Evolutionary conservation across 2,113 vertebrate genomes (phyloP).

Genomic region (Trichechus manatus): DNA sequence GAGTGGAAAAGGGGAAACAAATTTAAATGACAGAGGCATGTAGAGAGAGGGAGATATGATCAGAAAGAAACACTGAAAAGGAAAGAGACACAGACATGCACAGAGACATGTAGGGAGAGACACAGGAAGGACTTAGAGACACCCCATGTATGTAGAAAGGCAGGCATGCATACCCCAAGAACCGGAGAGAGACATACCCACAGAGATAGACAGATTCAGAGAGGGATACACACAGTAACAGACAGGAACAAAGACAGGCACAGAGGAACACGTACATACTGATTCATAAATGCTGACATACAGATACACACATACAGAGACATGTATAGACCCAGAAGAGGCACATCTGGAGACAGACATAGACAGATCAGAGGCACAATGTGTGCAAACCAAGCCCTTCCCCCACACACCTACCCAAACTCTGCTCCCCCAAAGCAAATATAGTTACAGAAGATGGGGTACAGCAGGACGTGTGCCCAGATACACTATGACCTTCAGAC

Average conservation of each 20-base stretch:
- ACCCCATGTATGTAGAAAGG: background rate
- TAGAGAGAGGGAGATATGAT: background rate
- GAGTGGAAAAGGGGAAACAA: slow-evolving; percentile 20
- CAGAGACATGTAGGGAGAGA: background rate
- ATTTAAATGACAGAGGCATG: background rate
- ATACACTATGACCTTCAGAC: background rate
- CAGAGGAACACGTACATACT: background rate
- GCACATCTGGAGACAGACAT: background rate
- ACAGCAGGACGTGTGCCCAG: background rate
- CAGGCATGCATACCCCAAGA: background rate
- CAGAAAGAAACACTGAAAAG: slow-evolving; percentile 12
- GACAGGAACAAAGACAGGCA: background rate
- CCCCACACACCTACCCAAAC: background rate
- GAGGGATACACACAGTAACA: background rate
- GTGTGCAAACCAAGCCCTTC: background rate
- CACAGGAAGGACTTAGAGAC: background rate
- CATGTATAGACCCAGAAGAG: background rate
- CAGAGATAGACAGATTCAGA: background rate
- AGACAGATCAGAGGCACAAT: background rate
- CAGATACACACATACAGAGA: background rate
- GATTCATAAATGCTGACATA: background rate
- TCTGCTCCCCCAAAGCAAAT: background rate
- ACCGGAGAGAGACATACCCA: background rate
- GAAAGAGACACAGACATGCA: background rate
- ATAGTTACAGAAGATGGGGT: background rate